phyloP scores from a whole-genome alignment of 2,888 invertebrate genomes.

The Geophilus truncorum region DNA sequence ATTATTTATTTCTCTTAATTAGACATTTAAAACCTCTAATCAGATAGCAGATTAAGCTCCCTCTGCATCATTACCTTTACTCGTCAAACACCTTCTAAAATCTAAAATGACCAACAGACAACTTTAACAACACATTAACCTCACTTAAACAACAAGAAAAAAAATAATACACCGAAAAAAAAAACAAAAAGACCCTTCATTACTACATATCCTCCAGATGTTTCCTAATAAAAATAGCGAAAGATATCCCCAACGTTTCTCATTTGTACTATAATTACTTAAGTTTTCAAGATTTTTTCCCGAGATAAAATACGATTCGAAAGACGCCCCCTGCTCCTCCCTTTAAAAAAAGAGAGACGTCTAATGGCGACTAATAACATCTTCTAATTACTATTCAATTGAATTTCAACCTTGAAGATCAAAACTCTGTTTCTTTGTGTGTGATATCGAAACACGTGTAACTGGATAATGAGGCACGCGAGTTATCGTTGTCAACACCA shows the following conservation, averaged over 20 bases:
- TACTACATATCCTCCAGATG: constrained; percentile 7
- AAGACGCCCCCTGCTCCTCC: neutral
- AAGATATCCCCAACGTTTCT: neutral
- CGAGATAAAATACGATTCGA: neutral
- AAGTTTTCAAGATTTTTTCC: neutral
- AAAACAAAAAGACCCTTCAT: neutral
- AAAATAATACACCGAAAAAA: neutral
- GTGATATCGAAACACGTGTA: neutral
- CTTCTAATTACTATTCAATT: neutral
- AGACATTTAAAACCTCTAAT: neutral
- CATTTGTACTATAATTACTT: constrained; percentile 16
- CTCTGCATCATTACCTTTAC: neutral
- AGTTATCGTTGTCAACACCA: neutral
- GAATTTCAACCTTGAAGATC: neutral
- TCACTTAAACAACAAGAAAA: neutral
- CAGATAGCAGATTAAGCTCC: neutral
- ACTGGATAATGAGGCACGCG: neutral
- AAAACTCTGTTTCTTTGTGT: neutral
- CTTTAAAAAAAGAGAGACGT: neutral
- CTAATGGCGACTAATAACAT: neutral
- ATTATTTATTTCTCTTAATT: no score
- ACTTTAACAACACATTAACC: neutral
- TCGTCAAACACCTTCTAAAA: neutral
- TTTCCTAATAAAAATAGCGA: neutral
- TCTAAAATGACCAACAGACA: neutral